Evolutionary conservation across 1,140 invertebrate species (phyloP).

Genomic region (Cataglyphis hispanica): DNA sequence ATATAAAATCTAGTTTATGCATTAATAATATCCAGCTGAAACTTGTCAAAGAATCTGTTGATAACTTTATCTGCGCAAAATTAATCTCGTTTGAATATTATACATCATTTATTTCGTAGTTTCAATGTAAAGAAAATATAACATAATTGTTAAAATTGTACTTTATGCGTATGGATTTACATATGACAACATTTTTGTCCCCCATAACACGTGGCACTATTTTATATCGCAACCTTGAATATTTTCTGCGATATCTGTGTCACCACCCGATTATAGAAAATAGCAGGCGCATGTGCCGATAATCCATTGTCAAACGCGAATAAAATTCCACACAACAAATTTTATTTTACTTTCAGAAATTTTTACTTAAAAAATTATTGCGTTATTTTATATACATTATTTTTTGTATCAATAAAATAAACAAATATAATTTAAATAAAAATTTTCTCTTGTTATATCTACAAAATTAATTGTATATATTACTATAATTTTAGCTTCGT

Average conservation of each 20-base stretch:
- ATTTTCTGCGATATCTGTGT: neutral
- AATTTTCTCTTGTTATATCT: neutral
- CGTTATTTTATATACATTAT: neutral
- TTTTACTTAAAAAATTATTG: neutral
- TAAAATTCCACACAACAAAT: neutral
- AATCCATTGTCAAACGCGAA: neutral
- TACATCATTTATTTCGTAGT: neutral
- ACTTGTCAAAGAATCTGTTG: neutral
- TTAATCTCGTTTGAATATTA: neutral
- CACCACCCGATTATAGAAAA: slow-evolving; percentile 6
- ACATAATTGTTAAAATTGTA: neutral
- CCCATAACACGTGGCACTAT: neutral
- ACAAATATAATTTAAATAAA: slow-evolving; percentile 15
- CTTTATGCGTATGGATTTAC: neutral
- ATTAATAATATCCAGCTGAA: neutral
- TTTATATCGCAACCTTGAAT: neutral
- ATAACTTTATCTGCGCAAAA: neutral
- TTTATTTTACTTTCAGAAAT: neutral
- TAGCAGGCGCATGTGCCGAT: neutral
- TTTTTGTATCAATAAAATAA: neutral
- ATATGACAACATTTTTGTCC: neutral
- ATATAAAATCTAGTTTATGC: neutral
- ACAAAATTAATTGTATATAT: neutral
- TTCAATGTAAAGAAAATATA: slow-evolving; percentile 1
- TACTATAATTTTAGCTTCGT: neutral